Percentiles rank a stretch among this genome's conserved stretches.
phyloP scores from a whole-genome alignment of 2,797 vertebrate species.

The Eulemur albifrons region DNA sequence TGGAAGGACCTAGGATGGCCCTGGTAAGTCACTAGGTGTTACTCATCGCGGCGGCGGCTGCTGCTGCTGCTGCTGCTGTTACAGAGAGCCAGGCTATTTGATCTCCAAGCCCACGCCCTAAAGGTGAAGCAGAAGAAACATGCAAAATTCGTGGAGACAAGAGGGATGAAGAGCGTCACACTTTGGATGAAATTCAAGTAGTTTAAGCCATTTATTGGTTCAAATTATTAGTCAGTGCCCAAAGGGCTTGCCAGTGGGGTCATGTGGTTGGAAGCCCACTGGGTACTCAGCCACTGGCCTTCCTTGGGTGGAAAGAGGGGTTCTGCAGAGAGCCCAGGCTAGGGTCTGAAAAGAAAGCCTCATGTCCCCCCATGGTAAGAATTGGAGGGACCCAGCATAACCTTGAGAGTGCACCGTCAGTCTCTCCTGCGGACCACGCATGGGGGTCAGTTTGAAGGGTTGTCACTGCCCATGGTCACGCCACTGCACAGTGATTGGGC shows the following conservation, averaged over 20 bases:
- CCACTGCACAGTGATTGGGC: background rate
- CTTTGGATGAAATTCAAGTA: background rate
- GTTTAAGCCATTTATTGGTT: background rate
- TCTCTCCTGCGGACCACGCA: background rate
- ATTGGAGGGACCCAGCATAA: background rate
- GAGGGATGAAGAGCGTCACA: background rate
- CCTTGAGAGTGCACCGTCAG: background rate
- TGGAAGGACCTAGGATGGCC: background rate
- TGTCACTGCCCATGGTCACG: background rate
- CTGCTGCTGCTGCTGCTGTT: background rate
- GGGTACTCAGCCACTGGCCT: background rate
- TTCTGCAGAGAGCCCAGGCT: background rate
- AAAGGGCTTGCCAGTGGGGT: background rate
- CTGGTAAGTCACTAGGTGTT: background rate
- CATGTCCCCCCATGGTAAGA: background rate
- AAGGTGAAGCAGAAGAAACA: background rate
- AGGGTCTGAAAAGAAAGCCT: background rate
- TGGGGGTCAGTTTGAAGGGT: background rate
- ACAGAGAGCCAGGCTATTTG: background rate
- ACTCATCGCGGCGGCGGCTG: fast-evolving
- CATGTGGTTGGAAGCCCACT: background rate
- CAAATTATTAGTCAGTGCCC: background rate
- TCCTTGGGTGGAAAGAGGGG: background rate
- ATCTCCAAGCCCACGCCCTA: background rate
- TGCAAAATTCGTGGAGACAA: background rate